Base-by-base conservation (phyloP, 2,113 vertebrate genomes). In the Cheilinus undulatus region DNA sequence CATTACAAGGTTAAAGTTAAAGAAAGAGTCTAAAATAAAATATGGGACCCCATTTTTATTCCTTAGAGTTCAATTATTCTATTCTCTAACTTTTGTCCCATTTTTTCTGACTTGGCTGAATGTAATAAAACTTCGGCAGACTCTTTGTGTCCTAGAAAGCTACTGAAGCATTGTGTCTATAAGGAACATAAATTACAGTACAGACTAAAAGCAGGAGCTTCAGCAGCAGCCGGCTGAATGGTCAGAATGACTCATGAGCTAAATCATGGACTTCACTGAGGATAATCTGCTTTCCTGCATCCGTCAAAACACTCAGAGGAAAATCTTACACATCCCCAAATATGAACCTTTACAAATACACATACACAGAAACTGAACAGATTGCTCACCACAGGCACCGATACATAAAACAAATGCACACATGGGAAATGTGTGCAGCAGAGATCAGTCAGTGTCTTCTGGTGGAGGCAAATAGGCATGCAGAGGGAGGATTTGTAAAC, bases 231-330 rank as follows among this genome's bases (percentile, higher is more conserved):
- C 6, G 26, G 27, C 64, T 22, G 14, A 66, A 24, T 3, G 34
- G 19, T 56, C 12, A 69, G 36, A 74, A 59, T 69, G 81, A 86
- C 38, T 82, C 71, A 74, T n/a, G 49, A 71, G 2, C 34, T 43
- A 27, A 65, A 81, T 54, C 24, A 65, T 20, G 15, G 58, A 43
- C 40, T 57, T 24, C 26, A 76, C 6, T 5, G 3, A 43, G 26
- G 65, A 4, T 26, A 12, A 24, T 27, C 48, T 64, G 45, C 24
- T 64, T 73, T 46, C 28, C 56, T 19, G 17, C 36, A 68, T 69
- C 43, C 63, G 65, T 63, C 34, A 43, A 65, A 30, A 66, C 38
- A 67, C 32, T 23, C 38, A 11, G 9, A 38, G 56, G 49, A 57
- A 28, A 76, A 49, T 40, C 48, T 26, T 10, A 12, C 22, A 52